These are phyloP conservation scores for Ornithoptera priamus DNA, from an alignment of 2,888 invertebrate genomes.

Conservation along the genomic window DNA sequence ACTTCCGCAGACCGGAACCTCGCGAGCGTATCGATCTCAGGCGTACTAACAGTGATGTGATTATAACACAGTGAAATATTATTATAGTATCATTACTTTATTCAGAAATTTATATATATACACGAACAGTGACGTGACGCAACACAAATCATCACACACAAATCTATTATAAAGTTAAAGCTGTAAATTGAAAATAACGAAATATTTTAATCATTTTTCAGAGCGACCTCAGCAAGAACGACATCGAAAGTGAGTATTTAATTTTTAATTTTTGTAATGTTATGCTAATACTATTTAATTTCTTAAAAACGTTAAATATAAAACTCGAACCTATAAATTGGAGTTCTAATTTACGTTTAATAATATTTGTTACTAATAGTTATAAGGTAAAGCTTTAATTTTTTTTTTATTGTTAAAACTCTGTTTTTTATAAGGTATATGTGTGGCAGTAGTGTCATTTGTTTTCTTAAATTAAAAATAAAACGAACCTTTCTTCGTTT, in stretches of 20 bases:
- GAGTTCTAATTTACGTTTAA: not conserved
- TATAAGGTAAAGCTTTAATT: not conserved
- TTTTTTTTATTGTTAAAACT: not conserved
- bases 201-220: constrained; percentile 81
- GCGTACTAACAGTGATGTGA: constrained; percentile 61
- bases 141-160: constrained; percentile 56
- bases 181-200: constrained; percentile 63
- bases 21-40: constrained; percentile 48
- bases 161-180: constrained; percentile 47
- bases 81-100: constrained; percentile 51
- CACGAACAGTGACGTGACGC: constrained; percentile 53
- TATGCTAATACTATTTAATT: no score
- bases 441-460: no score
- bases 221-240: constrained; percentile 93
- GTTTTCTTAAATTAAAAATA: no score
- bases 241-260: constrained; percentile 91
- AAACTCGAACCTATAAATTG: not conserved
- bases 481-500: not conserved
- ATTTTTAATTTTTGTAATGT: not conserved
- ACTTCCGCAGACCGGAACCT: constrained; percentile 72
- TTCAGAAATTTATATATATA: constrained; percentile 44
- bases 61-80: constrained; percentile 53
- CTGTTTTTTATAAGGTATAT: not conserved
- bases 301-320: not conserved
- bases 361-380: not conserved